Evolutionary conservation across 2,888 invertebrate genomes (phyloP).

Genomic region (Ptilodon capucinus): DNA sequence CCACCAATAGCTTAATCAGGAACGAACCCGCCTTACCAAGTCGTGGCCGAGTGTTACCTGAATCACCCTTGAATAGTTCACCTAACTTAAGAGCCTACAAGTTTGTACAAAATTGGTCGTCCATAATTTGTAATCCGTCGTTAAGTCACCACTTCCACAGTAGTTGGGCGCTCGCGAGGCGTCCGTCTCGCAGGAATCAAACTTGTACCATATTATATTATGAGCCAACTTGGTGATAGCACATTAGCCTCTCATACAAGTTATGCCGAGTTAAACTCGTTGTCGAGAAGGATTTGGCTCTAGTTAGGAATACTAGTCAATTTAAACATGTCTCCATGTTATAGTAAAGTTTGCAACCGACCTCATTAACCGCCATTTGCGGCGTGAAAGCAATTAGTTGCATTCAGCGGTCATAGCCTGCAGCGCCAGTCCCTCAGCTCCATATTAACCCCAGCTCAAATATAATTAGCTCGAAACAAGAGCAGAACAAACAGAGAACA

Average conservation of each 20-base stretch:
- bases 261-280: background rate
- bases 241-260: background rate
- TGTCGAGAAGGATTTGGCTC: background rate
- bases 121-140: background rate
- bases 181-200: background rate
- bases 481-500: no score
- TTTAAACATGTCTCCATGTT: background rate
- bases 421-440: no score
- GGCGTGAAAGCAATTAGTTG: no score
- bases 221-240: background rate
- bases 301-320: background rate
- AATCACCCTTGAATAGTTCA: no score
- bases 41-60: no score
- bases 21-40: no score
- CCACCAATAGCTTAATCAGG: no score
- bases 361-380: background rate
- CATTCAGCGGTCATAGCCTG: no score
- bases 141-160: background rate
- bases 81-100: no score
- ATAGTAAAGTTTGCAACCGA: background rate
- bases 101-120: background rate
- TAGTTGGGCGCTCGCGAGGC: background rate
- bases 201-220: background rate
- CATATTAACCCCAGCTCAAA: no score
- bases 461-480: no score